phyloP scores from a whole-genome alignment of 2,888 invertebrate species.

The Drosophila glabriapex region DNA sequence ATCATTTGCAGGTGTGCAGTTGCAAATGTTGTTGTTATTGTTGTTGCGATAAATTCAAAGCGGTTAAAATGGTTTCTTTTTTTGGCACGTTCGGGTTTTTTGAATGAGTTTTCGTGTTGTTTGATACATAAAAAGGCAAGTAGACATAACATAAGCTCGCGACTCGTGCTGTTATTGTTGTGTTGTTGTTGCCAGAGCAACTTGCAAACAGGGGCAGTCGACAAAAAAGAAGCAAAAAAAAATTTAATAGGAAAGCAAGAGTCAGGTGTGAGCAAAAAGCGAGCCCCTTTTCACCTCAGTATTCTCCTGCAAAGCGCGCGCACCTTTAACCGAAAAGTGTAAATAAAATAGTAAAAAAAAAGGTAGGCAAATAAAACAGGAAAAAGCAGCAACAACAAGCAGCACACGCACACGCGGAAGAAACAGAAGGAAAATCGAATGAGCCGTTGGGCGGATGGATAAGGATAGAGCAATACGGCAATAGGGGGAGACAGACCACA shows the following conservation, averaged over 20 bases:
- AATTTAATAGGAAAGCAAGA: constrained; percentile 6
- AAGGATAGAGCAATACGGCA: constrained; percentile 17
- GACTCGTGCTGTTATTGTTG: constrained; percentile 21
- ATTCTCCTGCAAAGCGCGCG: constrained; percentile 19
- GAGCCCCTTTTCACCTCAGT: constrained; percentile 16
- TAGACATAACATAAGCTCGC: constrained; percentile 34
- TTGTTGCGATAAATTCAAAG: constrained; percentile 10
- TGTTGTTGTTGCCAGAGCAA: constrained; percentile 62
- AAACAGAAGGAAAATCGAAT: constrained; percentile 67
- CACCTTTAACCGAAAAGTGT: constrained; percentile 56
- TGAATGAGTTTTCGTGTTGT: constrained; percentile 38
- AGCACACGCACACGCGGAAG: constrained; percentile 51
- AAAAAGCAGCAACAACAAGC: constrained; percentile 38
- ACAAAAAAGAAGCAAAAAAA: constrained; percentile 8
- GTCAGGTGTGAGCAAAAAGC: constrained; percentile 55
- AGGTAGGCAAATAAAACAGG: constrained; percentile 58
- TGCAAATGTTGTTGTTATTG: constrained; percentile 18
- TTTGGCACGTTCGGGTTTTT: constrained; percentile 43
- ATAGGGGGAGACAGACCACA: constrained; percentile 19
- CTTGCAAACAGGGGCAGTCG: constrained; percentile 47
- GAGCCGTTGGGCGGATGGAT: constrained; percentile 26
- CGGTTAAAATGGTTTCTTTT: constrained; percentile 31
- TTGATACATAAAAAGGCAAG: constrained; percentile 33
- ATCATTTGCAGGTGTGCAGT: constrained; percentile 41
- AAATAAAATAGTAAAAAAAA: constrained; percentile 64